Evolutionary conservation across 2,888 invertebrate species (phyloP).

Genomic region (Pinctada fucata): DNA sequence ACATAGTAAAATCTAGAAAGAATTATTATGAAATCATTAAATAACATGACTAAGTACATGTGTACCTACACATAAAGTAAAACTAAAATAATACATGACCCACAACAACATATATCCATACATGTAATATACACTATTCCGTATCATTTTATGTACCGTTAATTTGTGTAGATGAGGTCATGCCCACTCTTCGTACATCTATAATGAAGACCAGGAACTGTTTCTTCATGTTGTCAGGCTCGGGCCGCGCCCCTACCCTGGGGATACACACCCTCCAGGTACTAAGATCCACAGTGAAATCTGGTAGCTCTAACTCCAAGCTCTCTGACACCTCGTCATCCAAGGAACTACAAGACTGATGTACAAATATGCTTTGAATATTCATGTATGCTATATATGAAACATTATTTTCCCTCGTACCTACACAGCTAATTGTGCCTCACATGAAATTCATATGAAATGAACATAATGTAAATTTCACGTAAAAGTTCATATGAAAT

Average conservation of each 20-base stretch:
- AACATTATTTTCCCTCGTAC: too few relatives aligned
- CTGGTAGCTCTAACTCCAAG: constrained; percentile 40
- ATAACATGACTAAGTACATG: too few relatives aligned
- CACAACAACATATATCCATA: too few relatives aligned
- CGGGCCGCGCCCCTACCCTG: constrained; percentile 78
- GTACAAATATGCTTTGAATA: not conserved
- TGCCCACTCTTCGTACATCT: constrained; percentile 76
- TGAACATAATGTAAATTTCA: too few relatives aligned
- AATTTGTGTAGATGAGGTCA: constrained; percentile 27
- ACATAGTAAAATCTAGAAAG: too few relatives aligned
- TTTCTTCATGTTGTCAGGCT: constrained; percentile 76
- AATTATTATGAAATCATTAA: too few relatives aligned
- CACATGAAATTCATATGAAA: too few relatives aligned
- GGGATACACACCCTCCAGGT: constrained; percentile 84
- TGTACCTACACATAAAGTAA: too few relatives aligned
- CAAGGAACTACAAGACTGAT: constrained; percentile 58
- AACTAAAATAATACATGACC: too few relatives aligned
- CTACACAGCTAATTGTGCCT: too few relatives aligned
- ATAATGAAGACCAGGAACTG: constrained; percentile 77
- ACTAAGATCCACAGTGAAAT: constrained; percentile 79
- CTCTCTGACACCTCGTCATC: constrained; percentile 55
- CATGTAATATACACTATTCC: not conserved
- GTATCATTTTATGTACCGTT: not conserved
- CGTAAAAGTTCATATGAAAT: too few relatives aligned
- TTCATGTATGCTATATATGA: too few relatives aligned